Evolutionary conservation across 2,113 vertebrate species (phyloP).

Genomic region (Odocoileus hemionus): DNA sequence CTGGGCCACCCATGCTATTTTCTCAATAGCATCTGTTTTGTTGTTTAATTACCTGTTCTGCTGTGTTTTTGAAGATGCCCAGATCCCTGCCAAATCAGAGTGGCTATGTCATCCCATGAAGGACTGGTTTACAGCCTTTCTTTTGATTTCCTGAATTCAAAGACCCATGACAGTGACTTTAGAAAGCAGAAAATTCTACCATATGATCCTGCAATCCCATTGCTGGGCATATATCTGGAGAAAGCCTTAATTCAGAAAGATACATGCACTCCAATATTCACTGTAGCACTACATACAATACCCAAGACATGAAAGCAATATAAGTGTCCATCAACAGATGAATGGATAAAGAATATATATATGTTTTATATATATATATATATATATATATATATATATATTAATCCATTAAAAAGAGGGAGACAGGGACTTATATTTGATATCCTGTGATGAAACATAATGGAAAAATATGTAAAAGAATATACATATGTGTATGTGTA

Average conservation of each 20-base stretch:
- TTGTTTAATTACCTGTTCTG: constrained; percentile 59
- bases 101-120: not conserved
- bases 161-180: not conserved
- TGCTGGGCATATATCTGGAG: not conserved
- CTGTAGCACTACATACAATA: not conserved
- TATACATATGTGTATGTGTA: accelerated
- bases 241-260: not conserved
- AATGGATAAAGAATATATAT: not conserved
- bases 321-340: not conserved
- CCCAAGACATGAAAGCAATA: not conserved
- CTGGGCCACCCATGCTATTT: not conserved
- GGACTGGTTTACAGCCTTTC: not conserved
- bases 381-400: not conserved
- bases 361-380: not conserved
- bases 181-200: not conserved
- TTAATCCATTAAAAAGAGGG: not conserved
- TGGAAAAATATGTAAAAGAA: not conserved
- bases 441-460: not conserved
- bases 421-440: not conserved
- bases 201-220: not conserved
- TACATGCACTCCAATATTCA: not conserved
- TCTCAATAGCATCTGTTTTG: constrained; percentile 48
- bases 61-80: not conserved
- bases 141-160: constrained; percentile 19
- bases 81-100: not conserved